Base-by-base conservation (phyloP, 2,113 vertebrate species). In the Morone saxatilis region DNA sequence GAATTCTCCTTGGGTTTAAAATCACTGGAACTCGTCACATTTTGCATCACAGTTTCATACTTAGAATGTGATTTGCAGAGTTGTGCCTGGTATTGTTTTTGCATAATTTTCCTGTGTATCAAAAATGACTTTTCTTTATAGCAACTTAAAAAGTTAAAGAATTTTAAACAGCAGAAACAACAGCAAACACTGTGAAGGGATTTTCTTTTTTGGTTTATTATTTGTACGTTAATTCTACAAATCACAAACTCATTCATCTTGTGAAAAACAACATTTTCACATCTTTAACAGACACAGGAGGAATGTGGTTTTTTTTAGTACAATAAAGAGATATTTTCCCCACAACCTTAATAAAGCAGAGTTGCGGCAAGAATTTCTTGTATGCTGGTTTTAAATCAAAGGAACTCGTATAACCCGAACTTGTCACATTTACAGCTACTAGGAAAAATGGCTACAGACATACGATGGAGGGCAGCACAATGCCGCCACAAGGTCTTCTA, bases 391-490 rank as follows among this genome's bases (percentile, higher is more conserved):
- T 14, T 89, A 77, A 87, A 91, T 90, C 76, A 70, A 56, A 56
- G 17, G 38, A 68, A 41, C 40, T 57, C 16, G 56, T 22, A 62
- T 57, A 74, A 36, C 45, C 69, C 1, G 8, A 4, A 36, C 51
- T 74, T 78, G 85, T 92, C 86, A 66, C 77, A 87, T 91, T 93
- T 91, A 87, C 82, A 61, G 83, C 89, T 20, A 0, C 20, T 17
- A 5, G 81, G 60, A 89, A 88, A 91, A 89, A 91, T 91, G 77
- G 62, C 88, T 82, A 78, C 84, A 76, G 90, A 79, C 76, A 1
- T 80, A 66, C 90, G 88, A 90, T 87, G 91, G 91, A 94, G 90
- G 93, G 91, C 91, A 94, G 93, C 89, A 93, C 91, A 85, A 91
- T 84, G 88, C 93, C 84, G 38, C 88, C 71, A 38, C 88, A 86